Base-by-base conservation (phyloP, 2,888 invertebrate species). In the Polydrusus pterygomalis region DNA sequence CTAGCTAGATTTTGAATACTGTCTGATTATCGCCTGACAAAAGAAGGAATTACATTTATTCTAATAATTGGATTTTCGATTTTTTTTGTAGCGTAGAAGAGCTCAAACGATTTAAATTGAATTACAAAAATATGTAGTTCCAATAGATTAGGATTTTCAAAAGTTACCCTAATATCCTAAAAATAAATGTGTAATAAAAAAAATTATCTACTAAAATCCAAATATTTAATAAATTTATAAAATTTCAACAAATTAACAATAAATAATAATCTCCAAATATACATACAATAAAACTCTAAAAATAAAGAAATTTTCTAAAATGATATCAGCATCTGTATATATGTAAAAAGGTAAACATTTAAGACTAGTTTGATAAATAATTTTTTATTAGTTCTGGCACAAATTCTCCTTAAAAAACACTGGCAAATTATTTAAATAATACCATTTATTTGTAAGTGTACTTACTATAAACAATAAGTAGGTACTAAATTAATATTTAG, bases 271-370 rank as follows among this genome's bases (percentile, higher is more conserved):
- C 18, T 60, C 38, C 38, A 15, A 38, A 60, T 60, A 60, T 40
- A 60, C 58, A 60, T 38, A 60, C 9, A 38, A 38, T 60, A 18
- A 17, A 60, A n/a, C 58, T 40, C 34, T 30, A 60, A 38, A 38
- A 30, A 51, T 25, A 54, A 30, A 54, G 54, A 60, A 30, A 38
- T 17, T 2, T 30, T 56, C 0, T 60, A 38, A 60, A 54, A 58
- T 15, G 34, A 68, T 51, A 54, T 34, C 18, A 68, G 20, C 38
- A 38, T 34, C 68, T 40, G 54, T 43, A 40, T 56, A 43, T 54
- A 38, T 54, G 34, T 34, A 34, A 68, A 68, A 67, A 56, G 56
- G 68, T 68, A 68, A 68, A 68, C 68, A 68, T 68, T 68, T 25
- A 56, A 20, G 68, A 68, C 68, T 68, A 68, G 68, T 68, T 17